Evolutionary conservation across 1,140 invertebrate species (phyloP), one percentile per base, ranked within the genome.

Genomic region (Cryptotermes secundus): DNA sequence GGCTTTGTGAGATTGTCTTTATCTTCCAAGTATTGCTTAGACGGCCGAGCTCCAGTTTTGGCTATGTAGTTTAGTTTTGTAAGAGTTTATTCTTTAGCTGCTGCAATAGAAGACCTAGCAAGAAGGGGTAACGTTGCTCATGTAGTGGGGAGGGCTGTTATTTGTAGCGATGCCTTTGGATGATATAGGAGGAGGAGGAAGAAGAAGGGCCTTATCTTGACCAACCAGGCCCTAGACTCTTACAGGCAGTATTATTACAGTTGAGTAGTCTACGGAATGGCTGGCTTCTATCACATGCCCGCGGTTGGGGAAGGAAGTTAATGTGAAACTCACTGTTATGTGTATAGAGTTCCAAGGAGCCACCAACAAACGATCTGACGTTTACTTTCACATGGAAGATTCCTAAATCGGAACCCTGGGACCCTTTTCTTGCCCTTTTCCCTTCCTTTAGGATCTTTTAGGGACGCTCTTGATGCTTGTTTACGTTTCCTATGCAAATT

Each of bases 341-440:
- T 26, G 26, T 31, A 72, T 26, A 26, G 26, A 31, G 26, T 31
- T 26, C 59, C 3, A 49, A 49, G 45, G 14, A 49, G 45, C 45
- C 45, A 19, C 45, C 45, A 3, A 49, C 45, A 19, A 72, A 72
- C 59, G 59, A 72, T 12, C n/a, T 72, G 26, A 16, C 59, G 59
- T 72, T 72, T 31, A 72, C 26, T 31, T 72, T 72, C 59, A 72
- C 59, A 72, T 72, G 59, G 59, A 72, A n/a, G 59, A 72, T 72
- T 72, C 31, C 26, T 26, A 72, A 72, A 72, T 72, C 59, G n/a
- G n/a, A 72, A 72, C 31, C n/a, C 59, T 31, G 26, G 26, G 26
- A 12, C 59, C 59, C 59, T n/a, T 72, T 72, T 59, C 53, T 59
- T 14, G 2, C 7, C 59, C 59, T 14, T n/a, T 72, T n/a, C 26